Evolutionary conservation across 2,797 vertebrate genomes (phyloP).

Genomic region (Synaphobranchus kaupii): DNA sequence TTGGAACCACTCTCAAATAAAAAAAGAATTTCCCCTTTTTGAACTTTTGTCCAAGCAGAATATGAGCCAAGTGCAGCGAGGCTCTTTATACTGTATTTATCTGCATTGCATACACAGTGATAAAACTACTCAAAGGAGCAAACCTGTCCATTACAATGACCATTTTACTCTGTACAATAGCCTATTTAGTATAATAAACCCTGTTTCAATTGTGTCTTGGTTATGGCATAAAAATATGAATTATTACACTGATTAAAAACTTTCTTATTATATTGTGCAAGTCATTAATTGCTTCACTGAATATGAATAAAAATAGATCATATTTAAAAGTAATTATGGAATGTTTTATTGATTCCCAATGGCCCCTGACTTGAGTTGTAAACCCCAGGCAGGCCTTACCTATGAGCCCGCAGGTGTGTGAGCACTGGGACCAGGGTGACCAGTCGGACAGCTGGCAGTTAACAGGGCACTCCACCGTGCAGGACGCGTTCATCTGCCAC

Average conservation of each 20-base stretch:
- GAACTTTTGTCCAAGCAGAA: not conserved
- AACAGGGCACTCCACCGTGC: slow-evolving; percentile 91
- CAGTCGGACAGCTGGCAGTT: slow-evolving; percentile 97
- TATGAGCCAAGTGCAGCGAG: not conserved
- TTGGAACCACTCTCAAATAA: slow-evolving; percentile 33
- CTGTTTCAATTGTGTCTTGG: not conserved
- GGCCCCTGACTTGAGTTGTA: not conserved
- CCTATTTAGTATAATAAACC: not conserved
- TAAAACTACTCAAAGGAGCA: not conserved
- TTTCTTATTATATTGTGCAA: not conserved
- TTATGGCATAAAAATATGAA: not conserved
- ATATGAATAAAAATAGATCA: not conserved
- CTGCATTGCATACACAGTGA: not conserved
- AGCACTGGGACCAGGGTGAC: slow-evolving; percentile 92
- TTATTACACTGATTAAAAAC: not conserved
- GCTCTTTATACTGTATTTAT: not conserved
- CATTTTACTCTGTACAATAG: not conserved
- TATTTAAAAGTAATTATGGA: not conserved
- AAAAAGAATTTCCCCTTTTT: slow-evolving; percentile 35
- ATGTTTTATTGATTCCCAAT: not conserved
- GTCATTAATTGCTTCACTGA: not conserved
- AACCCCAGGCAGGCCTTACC: slow-evolving; percentile 66
- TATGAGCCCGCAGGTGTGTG: slow-evolving; percentile 88
- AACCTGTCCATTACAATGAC: not conserved
- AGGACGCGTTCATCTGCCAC: slow-evolving; percentile 94